Conservation (phyloP, 2,888 invertebrate species). For the Lagria hirta region DNA sequence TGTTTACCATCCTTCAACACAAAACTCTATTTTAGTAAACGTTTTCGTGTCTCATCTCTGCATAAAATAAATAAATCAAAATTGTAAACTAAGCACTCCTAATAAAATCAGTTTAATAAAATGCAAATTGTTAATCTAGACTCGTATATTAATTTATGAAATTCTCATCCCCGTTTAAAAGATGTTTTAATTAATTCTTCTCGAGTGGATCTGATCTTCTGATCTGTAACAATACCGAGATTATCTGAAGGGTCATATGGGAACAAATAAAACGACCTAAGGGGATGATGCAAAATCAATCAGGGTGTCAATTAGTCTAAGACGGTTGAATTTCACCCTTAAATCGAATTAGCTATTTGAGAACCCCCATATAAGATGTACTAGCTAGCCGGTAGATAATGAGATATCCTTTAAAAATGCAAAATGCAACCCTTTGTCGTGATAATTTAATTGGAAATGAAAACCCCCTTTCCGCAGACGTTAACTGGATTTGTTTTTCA, state of each 20-base stretch:
- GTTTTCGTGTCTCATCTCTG: no score
- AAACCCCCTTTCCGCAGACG: slow-evolving; percentile 6
- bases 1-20: no score
- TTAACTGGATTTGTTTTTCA: slow-evolving; percentile 7
- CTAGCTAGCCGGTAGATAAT: no score
- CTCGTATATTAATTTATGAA: no score
- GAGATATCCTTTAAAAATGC: no score
- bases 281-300: slow-evolving; percentile 45
- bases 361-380: slow-evolving; percentile 1
- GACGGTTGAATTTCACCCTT: slow-evolving; percentile 37
- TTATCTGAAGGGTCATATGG: slow-evolving; percentile 14
- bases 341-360: slow-evolving; percentile 42
- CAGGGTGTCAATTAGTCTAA: slow-evolving; percentile 47
- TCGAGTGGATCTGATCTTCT: not conserved
- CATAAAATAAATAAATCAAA: no score
- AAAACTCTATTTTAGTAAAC: no score
- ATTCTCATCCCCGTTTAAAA: no score
- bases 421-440: not conserved
- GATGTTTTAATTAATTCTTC: slow-evolving; percentile 4
- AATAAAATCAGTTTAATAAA: no score
- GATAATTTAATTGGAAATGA: slow-evolving; percentile 3
- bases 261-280: slow-evolving; percentile 30
- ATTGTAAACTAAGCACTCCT: no score
- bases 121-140: no score
- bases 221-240: slow-evolving; percentile 8